Evolutionary conservation across 1,140 invertebrate genomes (phyloP), one percentile per base, ranked within the genome.

Genomic region (Ostrea denselamellosa): DNA sequence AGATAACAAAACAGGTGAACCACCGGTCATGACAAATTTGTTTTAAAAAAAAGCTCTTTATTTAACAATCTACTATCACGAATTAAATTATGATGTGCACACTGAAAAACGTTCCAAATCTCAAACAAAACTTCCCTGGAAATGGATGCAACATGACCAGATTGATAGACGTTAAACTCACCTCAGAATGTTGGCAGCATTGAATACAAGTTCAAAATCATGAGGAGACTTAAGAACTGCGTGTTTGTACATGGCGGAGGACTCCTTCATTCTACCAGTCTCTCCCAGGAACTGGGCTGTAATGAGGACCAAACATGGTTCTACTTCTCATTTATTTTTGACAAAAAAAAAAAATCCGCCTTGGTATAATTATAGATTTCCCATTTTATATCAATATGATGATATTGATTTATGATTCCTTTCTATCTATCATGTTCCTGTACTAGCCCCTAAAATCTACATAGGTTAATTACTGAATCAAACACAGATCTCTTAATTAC

Each of bases 221-320:
- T 96, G 95, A 0, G 97, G 97, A 62, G 97, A 96, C 53, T 98
- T 94, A 88, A 97, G 96, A 0, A 97, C 97, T 0, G 98, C 97
- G 86, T 96, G 95, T 22, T 97, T 95, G 91, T 97, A 97, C 89
- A 97, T 96, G 34, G 96, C 96, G 0, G 97, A 97, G n/a, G 98
- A 97, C 93, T 99, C 98, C 44, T 96, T 95, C 90, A 97, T 96
- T 53, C 97, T 95, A 10, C 97, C 96, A 90, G 96, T 96, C 86
- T 97, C 96, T 86, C 97, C 96, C 88, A 98, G 95, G 94, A 98
- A 98, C 95, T 98, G 97, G 92, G 97, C 98, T 99, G 95, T 5
- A 95, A 91, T 12, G 44, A 25, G 19, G 19, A 52, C 9, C 8
- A 83, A 22, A n/a, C 9, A 81, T 3, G 0, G 19, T 62, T 62